Percentiles rank a stretch among this genome's conserved stretches.
These are phyloP conservation scores for Hemitrygon akajei DNA, from an alignment of 2,797 vertebrate genomes.

Conservation along the genomic window DNA sequence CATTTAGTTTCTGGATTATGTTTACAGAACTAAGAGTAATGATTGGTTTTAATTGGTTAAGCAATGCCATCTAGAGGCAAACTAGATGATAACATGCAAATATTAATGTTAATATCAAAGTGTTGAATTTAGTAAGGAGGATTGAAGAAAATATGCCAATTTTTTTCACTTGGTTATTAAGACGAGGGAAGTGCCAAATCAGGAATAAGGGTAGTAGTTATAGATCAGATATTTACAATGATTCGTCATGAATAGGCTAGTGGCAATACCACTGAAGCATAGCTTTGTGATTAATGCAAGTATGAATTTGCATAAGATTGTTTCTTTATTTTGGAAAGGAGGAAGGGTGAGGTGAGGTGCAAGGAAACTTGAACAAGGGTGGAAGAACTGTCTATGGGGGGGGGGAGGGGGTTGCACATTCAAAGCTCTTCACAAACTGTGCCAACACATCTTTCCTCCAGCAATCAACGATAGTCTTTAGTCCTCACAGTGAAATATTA, in stretches of 20 bases:
- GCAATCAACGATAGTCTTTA: background rate
- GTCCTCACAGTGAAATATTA: background rate
- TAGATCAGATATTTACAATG: background rate
- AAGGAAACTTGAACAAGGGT: background rate
- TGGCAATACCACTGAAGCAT: background rate
- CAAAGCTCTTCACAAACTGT: background rate
- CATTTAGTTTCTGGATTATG: background rate
- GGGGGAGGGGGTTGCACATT: background rate
- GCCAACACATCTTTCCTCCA: background rate
- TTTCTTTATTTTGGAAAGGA: background rate
- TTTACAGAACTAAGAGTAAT: background rate
- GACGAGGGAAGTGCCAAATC: background rate
- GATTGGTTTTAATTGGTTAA: background rate
- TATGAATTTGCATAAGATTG: background rate
- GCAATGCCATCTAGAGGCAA: background rate
- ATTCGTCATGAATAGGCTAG: background rate
- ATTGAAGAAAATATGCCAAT: background rate
- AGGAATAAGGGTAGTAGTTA: background rate
- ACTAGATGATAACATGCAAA: background rate
- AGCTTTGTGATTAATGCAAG: background rate
- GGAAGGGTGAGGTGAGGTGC: background rate
- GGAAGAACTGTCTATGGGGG: background rate
- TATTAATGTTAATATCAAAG: background rate
- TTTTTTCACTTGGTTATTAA: background rate
- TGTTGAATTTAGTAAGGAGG: background rate